A percentile compares a stretch with the other conserved stretches of the same genome.
Evolutionary conservation across 2,888 invertebrate genomes (phyloP).

Genomic region (Chalcosyrphus nemorum): DNA sequence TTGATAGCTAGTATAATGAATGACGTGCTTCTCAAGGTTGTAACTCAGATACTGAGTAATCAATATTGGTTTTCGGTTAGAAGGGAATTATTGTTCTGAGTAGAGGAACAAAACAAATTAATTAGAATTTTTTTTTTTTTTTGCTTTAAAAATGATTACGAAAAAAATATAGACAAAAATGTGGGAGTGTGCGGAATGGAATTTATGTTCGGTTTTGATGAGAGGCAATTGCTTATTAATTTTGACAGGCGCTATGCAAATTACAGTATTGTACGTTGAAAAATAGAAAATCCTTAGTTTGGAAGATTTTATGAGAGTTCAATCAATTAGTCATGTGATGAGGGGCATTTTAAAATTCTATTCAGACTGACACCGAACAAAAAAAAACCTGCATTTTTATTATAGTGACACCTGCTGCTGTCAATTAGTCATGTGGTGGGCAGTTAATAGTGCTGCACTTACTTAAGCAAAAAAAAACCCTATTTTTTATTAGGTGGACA

Average conservation of each 20-base stretch:
- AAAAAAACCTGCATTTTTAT: too few species aligned
- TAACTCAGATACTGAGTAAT: neutral
- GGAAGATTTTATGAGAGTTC: too few species aligned
- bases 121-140: neutral
- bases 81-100: neutral
- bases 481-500: too few species aligned
- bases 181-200: neutral
- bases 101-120: neutral
- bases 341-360: too few species aligned
- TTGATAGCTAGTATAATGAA: neutral
- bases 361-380: too few species aligned
- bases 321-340: too few species aligned
- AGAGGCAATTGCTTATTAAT: neutral
- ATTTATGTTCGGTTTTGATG: neutral
- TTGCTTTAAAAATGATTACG: neutral
- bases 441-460: too few species aligned
- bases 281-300: too few species aligned
- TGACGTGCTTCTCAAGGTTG: constrained; percentile 17
- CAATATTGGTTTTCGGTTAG: constrained; percentile 9
- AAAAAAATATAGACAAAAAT: neutral
- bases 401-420: too few species aligned
- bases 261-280: neutral
- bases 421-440: too few species aligned
- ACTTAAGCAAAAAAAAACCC: too few species aligned
- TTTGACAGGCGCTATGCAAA: neutral